Conservation (phyloP, 2,888 invertebrate species). For the Mythimna vitellina region DNA sequence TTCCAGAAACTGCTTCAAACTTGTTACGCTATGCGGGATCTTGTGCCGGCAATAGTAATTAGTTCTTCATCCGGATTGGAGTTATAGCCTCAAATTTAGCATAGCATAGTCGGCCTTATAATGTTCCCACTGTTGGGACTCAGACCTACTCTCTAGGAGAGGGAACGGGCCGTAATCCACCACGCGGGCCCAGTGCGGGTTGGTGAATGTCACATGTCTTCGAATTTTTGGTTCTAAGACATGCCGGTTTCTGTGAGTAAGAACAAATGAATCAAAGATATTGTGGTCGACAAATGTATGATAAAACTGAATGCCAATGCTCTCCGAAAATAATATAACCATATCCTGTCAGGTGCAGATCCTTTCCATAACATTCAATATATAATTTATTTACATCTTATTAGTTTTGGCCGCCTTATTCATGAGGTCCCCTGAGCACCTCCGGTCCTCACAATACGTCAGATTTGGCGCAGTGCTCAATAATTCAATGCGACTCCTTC, state of each 20-base stretch:
- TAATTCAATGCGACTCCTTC: slow-evolving; percentile 44
- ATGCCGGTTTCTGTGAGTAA: no score
- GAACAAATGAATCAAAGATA: no score
- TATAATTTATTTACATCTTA: neutral
- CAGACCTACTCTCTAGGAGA: no score
- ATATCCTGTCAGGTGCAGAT: neutral
- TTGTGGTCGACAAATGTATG: no score
- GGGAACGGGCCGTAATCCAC: no score
- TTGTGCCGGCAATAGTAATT: slow-evolving; percentile 3
- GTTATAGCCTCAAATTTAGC: neutral
- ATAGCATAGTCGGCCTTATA: no score
- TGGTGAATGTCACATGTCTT: no score
- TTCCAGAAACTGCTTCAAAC: slow-evolving; percentile 9
- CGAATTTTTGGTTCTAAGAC: no score
- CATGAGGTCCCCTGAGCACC: neutral
- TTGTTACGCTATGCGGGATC: neutral
- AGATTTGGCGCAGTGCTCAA: slow-evolving; percentile 54
- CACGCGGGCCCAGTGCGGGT: no score
- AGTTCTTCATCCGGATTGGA: neutral
- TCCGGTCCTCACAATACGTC: slow-evolving; percentile 10
- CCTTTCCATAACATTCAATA: neutral
- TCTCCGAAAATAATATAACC: neutral
- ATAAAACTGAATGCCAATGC: no score
- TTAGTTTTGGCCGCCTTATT: neutral
- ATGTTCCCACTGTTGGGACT: no score